phyloP scores from a whole-genome alignment of 1,140 invertebrate genomes.

The Heliothis subflexa region DNA sequence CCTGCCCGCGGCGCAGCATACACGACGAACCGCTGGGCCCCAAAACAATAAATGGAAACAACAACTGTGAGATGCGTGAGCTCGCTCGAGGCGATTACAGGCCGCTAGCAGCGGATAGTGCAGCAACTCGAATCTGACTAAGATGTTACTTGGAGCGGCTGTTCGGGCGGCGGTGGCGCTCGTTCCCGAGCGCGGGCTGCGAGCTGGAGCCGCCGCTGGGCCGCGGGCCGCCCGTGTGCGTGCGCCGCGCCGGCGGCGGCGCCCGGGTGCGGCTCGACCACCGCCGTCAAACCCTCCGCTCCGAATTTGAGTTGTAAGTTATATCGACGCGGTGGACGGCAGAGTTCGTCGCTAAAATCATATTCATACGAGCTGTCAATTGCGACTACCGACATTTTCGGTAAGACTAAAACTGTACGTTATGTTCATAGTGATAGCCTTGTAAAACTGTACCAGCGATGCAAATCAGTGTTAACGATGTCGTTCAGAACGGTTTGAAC shows the following conservation, averaged over 20 bases:
- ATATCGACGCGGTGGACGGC: background rate
- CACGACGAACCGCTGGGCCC: constrained; percentile 84
- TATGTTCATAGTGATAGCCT: constrained; percentile 63
- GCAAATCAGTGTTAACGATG: constrained; percentile 57
- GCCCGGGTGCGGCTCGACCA: constrained; percentile 77
- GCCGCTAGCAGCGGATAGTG: constrained; percentile 86
- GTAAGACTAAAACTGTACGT: constrained; percentile 61
- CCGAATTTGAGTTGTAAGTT: constrained; percentile 81
- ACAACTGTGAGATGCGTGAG: constrained; percentile 91
- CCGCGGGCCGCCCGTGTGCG: constrained; percentile 76
- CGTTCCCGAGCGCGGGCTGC: constrained; percentile 80
- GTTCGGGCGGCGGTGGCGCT: constrained; percentile 87
- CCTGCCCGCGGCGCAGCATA: constrained; percentile 85
- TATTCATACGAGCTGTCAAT: constrained; percentile 64
- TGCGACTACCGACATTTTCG: constrained; percentile 63
- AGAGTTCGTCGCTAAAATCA: constrained; percentile 44
- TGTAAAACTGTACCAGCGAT: constrained; percentile 54
- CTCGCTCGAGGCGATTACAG: constrained; percentile 84
- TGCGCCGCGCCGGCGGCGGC: constrained; percentile 68
- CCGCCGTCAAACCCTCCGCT: constrained; percentile 78
- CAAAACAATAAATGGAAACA: constrained; percentile 91
- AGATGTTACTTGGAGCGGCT: constrained; percentile 88
- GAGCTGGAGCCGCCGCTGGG: constrained; percentile 84
- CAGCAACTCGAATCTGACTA: constrained; percentile 88
- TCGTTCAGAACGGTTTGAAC: constrained; percentile 53